phyloP scores from a whole-genome alignment of 2,113 vertebrate species.

The Sula dactylatra region DNA sequence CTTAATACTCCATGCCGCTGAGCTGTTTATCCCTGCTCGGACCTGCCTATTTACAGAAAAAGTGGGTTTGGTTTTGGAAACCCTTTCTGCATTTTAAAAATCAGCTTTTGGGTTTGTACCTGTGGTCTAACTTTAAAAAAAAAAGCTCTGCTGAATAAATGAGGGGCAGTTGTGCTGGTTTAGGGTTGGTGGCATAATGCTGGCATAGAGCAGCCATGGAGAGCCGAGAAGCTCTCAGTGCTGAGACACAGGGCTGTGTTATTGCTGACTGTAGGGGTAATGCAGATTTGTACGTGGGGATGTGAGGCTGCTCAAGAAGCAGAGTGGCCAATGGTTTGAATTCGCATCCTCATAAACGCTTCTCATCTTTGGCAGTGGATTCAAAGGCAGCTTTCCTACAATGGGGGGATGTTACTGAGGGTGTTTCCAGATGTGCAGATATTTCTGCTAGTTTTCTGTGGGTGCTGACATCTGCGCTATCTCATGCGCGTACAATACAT shows the following conservation, averaged over 20 bases:
- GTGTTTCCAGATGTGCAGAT: neutral
- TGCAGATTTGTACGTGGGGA: neutral
- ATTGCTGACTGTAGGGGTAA: neutral
- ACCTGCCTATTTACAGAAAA: neutral
- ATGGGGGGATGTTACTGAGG: neutral
- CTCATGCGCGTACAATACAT: fast-evolving
- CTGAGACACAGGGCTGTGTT: neutral
- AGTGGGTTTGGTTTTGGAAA: neutral
- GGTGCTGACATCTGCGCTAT: neutral
- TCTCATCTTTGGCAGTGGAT: neutral
- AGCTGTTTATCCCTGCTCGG: neutral
- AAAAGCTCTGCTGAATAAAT: neutral
- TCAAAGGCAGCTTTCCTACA: neutral
- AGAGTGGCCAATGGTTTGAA: neutral
- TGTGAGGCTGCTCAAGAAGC: neutral
- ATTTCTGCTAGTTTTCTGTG: neutral
- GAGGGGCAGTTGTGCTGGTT: neutral
- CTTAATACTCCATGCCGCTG: neutral
- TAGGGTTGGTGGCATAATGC: neutral
- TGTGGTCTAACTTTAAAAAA: neutral
- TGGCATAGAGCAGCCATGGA: neutral
- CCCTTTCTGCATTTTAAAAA: neutral
- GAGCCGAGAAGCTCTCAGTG: neutral
- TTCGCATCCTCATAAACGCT: neutral
- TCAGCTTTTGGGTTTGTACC: neutral